phyloP scores from a whole-genome alignment of 2,113 vertebrate species.

The Chloropsis hardwickii region DNA sequence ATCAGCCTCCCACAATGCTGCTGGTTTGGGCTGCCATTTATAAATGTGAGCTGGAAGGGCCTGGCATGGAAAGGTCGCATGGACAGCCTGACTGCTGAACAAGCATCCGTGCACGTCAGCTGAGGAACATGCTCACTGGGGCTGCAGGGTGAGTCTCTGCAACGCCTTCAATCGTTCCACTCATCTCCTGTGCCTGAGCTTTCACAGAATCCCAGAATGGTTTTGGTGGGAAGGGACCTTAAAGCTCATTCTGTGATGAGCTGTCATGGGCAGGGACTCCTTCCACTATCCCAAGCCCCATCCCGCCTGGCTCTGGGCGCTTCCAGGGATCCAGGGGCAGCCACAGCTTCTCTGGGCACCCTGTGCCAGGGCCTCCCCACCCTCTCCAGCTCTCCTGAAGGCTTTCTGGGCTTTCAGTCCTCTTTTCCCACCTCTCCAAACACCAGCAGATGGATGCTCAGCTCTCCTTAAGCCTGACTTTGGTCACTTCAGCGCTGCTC shows the following conservation, averaged over 20 bases:
- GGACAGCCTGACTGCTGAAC: not conserved
- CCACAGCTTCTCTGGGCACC: not conserved
- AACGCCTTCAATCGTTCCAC: fast-evolving
- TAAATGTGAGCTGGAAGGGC: not conserved
- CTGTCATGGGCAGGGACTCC: not conserved
- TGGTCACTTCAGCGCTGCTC: not conserved
- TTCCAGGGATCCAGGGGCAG: not conserved
- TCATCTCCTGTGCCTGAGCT: not conserved
- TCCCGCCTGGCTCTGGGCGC: not conserved
- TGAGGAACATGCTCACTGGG: not conserved
- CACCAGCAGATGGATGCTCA: not conserved
- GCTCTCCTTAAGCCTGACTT: not conserved
- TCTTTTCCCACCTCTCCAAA: not conserved
- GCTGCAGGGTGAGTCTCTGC: not conserved
- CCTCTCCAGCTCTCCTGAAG: not conserved
- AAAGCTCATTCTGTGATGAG: not conserved
- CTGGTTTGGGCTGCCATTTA: not conserved
- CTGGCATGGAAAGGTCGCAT: not conserved
- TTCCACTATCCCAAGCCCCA: not conserved
- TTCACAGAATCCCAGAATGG: not conserved
- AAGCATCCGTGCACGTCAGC: not conserved
- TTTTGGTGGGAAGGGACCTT: not conserved
- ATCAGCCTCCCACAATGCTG: not conserved
- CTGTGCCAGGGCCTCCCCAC: not conserved
- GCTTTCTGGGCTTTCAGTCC: not conserved